phyloP scores from a whole-genome alignment of 30 jellyfish, hydroid and myxozoan species.

The Aurelia sp. region DNA sequence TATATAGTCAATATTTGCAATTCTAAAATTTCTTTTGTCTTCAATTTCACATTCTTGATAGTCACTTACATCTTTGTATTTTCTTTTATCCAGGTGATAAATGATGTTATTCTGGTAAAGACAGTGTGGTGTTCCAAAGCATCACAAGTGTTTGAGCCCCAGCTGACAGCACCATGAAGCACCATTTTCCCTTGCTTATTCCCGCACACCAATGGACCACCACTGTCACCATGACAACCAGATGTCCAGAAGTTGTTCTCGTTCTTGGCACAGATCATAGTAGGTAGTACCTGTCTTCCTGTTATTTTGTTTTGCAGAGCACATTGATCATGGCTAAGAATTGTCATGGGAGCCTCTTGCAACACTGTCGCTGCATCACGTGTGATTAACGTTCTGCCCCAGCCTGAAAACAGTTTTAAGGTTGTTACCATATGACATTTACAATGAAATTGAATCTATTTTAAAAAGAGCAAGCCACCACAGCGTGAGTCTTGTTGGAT shows the following conservation, averaged over 20 bases:
- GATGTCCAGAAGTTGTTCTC: constrained; percentile 44
- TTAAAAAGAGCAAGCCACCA: constrained; percentile 1
- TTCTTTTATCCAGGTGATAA: constrained; percentile 58
- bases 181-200: constrained; percentile 67
- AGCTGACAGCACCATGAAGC: constrained; percentile 80
- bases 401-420: constrained; percentile 15
- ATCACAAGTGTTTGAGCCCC: constrained; percentile 86
- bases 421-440: not conserved
- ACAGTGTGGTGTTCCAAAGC: constrained; percentile 74
- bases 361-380: constrained; percentile 26
- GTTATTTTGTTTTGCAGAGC: not conserved
- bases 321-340: constrained; percentile 22
- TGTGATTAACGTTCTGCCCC: constrained; percentile 60
- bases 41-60: too few relatives aligned
- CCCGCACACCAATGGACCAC: constrained; percentile 90
- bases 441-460: not conserved
- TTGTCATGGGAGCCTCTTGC: constrained; percentile 53
- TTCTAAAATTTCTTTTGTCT: too few relatives aligned
- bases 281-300: constrained; percentile 13
- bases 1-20: too few relatives aligned
- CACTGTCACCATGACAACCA: constrained; percentile 96
- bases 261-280: constrained; percentile 81
- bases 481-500: too few relatives aligned
- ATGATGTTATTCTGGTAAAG: constrained; percentile 64
- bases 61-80: not conserved